A percentile compares a stretch with the other conserved stretches of the same genome.
These are phyloP conservation scores for Lanius ludovicianus DNA, from an alignment of 2,113 vertebrate species.

Conservation along the genomic window DNA sequence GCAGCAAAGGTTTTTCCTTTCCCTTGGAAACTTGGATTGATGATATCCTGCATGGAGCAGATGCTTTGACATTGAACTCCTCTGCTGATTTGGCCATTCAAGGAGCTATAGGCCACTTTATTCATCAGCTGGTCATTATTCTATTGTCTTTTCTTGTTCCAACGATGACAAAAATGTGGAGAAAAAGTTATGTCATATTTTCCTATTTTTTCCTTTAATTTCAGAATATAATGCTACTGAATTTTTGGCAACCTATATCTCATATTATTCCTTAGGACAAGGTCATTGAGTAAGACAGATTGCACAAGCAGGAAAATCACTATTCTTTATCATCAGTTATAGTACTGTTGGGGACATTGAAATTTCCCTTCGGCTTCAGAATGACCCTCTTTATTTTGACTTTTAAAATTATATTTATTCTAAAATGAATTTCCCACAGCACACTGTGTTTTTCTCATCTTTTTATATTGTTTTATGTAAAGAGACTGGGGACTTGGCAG, in stretches of 20 bases:
- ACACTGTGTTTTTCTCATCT: not conserved
- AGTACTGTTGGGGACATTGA: not conserved
- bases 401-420: not conserved
- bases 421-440: not conserved
- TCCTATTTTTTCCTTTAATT: not conserved
- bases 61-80: constrained; percentile 1
- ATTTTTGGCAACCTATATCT: not conserved
- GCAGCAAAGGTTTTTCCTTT: not conserved
- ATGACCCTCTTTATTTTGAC: not conserved
- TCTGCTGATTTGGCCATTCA: not conserved
- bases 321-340: not conserved
- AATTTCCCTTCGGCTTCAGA: not conserved
- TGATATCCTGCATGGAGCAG: not conserved
- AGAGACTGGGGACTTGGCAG: not conserved
- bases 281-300: not conserved
- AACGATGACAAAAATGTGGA: not conserved
- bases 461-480: not conserved
- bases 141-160: not conserved
- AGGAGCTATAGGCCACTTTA: not conserved
- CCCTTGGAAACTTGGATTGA: not conserved
- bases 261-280: not conserved
- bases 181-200: not conserved
- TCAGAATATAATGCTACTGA: not conserved
- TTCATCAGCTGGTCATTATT: not conserved
- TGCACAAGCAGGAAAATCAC: not conserved